Evolutionary conservation across 2,113 vertebrate species (phyloP), one percentile per base, ranked within the genome.

Genomic region (Phylloscopus whistleri): DNA sequence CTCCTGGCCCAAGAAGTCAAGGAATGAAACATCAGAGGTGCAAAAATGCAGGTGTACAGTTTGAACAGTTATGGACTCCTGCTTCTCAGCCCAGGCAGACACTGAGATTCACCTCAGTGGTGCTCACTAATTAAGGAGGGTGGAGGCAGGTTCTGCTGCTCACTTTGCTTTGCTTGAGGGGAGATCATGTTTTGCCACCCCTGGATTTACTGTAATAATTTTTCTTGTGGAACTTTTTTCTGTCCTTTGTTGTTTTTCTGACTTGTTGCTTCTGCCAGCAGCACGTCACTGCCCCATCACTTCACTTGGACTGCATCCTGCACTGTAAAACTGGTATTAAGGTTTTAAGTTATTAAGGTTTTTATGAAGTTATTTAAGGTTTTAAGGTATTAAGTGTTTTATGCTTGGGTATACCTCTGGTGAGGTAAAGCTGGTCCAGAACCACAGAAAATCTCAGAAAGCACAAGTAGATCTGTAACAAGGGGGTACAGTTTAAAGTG

Each of bases 131-230:
- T 19, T 48, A 39, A 27, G 20, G 67, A 48, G 18, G 48, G 12
- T 43, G 48, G 24, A 75, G 13, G 20, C 23, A 55, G 14, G 16
- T 59, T 78, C 80, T 93, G 41, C 55, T 84, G 19, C 30, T 41
- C 8, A 1, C 7, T 56, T 56, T 22, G 33, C 31, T 84, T 77
- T 78, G n/a, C 39, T 87, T 60, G 53, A 31, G 46, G n/a, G 10
- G 5, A 55, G 17, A 33, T n/a, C 8, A 6, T 0, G 0, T 81
- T 87, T 89, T 58, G 6, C n/a, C 30, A 52, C 7, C 13, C 44
- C 13, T 68, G 28, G 24, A n/a, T 73, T 87, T 74, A n/a, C 33
- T 86, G 3, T 49, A 35, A 41, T 30, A 51, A 51, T 70, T 72
- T 43, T 46, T 44, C 14, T 49, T 72, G 31, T 16, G 9, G 39